A percentile compares a stretch with the other conserved stretches of the same genome.
Conservation (phyloP, 2,888 invertebrate genomes). For the Mimumesa dahlbomi region DNA sequence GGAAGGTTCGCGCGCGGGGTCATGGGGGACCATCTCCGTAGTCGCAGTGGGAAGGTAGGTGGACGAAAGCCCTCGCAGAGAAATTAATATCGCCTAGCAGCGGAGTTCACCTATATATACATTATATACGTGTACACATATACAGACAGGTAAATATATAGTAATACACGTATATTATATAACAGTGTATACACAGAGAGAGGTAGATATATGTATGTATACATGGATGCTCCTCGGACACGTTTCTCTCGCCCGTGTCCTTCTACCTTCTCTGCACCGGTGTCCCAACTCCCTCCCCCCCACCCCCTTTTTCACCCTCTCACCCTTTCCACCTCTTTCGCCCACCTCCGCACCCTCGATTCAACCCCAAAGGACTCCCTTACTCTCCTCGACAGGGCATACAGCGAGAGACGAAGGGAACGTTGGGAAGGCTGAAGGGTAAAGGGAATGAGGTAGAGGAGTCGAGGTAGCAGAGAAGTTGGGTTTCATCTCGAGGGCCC, state of each 20-base stretch:
- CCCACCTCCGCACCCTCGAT: constrained; percentile 60
- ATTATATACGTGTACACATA: constrained; percentile 8
- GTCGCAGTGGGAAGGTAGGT: constrained; percentile 57
- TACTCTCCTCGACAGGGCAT: constrained; percentile 67
- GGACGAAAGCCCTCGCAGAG: constrained; percentile 68
- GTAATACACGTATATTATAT: constrained; percentile 11
- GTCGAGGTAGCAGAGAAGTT: constrained; percentile 73
- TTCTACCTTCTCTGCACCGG: constrained; percentile 71
- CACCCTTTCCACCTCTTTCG: constrained; percentile 33
- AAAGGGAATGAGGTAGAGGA: constrained; percentile 47
- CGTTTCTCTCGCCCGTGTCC: constrained; percentile 75
- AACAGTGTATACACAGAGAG: constrained; percentile 18
- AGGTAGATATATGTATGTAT: constrained; percentile 27
- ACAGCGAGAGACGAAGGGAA: constrained; percentile 54
- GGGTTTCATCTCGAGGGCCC: constrained; percentile 79
- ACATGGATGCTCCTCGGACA: constrained; percentile 70
- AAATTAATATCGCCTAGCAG: constrained; percentile 76
- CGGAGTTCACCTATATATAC: constrained; percentile 56
- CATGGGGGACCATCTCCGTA: constrained; percentile 57
- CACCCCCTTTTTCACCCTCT: constrained; percentile 28
- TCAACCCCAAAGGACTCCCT: constrained; percentile 74
- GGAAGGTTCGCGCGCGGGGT: constrained; percentile 55
- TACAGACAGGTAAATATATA: background rate
- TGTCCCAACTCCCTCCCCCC: too few relatives aligned
- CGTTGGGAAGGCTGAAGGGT: constrained; percentile 56